Evolutionary conservation across 2,113 vertebrate genomes (phyloP).

Genomic region (Nycticryphes semicollaris): DNA sequence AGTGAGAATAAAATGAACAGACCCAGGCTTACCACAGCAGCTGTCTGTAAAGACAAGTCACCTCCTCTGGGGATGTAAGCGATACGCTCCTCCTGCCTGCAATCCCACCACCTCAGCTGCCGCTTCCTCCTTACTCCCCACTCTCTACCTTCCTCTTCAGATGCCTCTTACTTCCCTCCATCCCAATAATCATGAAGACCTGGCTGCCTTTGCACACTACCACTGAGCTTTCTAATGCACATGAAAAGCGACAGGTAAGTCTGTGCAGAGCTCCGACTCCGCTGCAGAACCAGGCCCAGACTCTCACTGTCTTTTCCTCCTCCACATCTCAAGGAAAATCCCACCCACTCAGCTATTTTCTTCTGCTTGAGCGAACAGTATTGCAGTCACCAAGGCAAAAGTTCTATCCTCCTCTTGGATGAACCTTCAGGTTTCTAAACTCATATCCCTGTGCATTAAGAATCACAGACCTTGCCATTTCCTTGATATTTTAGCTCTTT

Average conservation of each 20-base stretch:
- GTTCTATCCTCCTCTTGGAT: not conserved
- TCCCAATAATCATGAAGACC: not conserved
- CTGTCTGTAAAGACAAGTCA: not conserved
- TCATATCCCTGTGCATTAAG: not conserved
- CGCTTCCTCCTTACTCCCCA: not conserved
- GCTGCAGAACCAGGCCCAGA: not conserved
- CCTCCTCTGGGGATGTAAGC: not conserved
- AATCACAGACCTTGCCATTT: not conserved
- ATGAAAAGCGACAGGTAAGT: not conserved
- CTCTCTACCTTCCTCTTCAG: not conserved
- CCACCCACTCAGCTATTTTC: constrained; percentile 2
- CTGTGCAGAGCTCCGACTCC: not conserved
- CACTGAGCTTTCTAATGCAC: not conserved
- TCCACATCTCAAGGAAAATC: not conserved
- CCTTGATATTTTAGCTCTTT: not conserved
- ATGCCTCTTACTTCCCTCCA: not conserved
- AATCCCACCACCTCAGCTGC: not conserved
- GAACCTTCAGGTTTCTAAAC: not conserved
- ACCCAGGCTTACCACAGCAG: not conserved
- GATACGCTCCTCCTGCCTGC: not conserved
- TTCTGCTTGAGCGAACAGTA: not conserved
- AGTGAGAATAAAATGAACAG: not conserved
- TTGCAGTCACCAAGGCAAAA: not conserved
- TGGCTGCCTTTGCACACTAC: not conserved
- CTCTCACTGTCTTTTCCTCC: not conserved